Evolutionary conservation across 2,113 vertebrate genomes (phyloP), one percentile per base, ranked within the genome.

Genomic region (Zapus hudsonius): DNA sequence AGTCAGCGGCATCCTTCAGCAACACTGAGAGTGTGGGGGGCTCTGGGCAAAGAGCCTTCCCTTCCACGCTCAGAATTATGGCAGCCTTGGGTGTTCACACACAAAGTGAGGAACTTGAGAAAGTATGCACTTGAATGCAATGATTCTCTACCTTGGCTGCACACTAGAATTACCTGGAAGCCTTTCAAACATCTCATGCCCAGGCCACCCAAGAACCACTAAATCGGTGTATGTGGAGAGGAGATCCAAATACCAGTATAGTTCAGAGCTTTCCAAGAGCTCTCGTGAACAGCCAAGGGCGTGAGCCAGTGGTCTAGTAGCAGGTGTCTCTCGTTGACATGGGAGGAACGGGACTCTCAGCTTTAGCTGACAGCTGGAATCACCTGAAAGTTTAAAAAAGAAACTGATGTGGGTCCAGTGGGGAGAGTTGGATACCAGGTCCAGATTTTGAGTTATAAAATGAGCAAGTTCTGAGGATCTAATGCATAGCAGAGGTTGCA

Each of bases 1-100:
- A 92, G 85, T 69, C 38, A 23, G 52, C 33, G 75, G 74, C 70
- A 93, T 33, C 75, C 40, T 94, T 59, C 29, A 63, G 44, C 85
- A 93, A 38, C 13, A 23, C 52, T n/a, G 55, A 75, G 42, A 67
- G 3, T 33, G 42, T 25, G 38, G 22, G 61, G 70, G 59, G 42
- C 23, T 86, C 55, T 61, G 52, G 55, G 55, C 79, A 70, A 59
- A 3, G 42, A 79, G 52, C 55, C 76, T 78, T 89, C 44, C 55
- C 76, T 78, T 89, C 44, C 64, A 11, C n/a, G 80, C 57, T 76
- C 29, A 84, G 66, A 75, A 72, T 79, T 36, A 64, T 13, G 29
- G 78, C 59, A 57, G 31, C 31, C 61, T 84, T 0, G 1, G 2
- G 11, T 75, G 20, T n/a, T 93, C 40, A 59, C 38, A 40, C 52